These are phyloP conservation scores for Rhinopithecus roxellana DNA, from an alignment of 2,113 vertebrate genomes.

Conservation along the genomic window DNA sequence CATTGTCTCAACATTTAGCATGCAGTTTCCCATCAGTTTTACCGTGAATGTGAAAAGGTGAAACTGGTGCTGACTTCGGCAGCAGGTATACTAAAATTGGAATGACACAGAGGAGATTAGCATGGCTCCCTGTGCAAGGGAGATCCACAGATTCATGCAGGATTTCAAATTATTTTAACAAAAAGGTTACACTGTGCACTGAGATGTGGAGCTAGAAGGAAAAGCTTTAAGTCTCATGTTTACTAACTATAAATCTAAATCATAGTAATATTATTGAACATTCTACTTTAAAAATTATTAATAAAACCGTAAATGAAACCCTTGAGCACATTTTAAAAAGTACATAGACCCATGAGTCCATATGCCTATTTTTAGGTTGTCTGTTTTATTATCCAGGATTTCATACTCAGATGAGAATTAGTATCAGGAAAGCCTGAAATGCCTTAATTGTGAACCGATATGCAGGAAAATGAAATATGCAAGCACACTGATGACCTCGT, in stretches of 20 bases:
- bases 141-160: too few relatives aligned
- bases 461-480: background rate
- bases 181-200: background rate
- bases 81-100: too few relatives aligned
- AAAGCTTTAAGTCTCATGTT: background rate
- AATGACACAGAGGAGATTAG: too few relatives aligned
- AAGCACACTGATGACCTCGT: background rate
- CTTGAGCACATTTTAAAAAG: background rate
- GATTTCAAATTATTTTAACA: too few relatives aligned
- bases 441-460: background rate
- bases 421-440: background rate
- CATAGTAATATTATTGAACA: background rate
- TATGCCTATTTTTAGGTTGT: background rate
- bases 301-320: background rate
- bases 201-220: background rate
- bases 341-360: background rate
- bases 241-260: background rate
- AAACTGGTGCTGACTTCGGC: too few relatives aligned
- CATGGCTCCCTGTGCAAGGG: too few relatives aligned
- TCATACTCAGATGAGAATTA: background rate
- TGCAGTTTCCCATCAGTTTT: background rate
- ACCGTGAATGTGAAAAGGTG: background rate
- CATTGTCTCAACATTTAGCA: accelerated
- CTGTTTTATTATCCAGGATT: background rate
- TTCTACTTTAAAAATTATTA: background rate